Base-by-base conservation (phyloP, 2,888 invertebrate species). In the Parochlus steinenii region DNA sequence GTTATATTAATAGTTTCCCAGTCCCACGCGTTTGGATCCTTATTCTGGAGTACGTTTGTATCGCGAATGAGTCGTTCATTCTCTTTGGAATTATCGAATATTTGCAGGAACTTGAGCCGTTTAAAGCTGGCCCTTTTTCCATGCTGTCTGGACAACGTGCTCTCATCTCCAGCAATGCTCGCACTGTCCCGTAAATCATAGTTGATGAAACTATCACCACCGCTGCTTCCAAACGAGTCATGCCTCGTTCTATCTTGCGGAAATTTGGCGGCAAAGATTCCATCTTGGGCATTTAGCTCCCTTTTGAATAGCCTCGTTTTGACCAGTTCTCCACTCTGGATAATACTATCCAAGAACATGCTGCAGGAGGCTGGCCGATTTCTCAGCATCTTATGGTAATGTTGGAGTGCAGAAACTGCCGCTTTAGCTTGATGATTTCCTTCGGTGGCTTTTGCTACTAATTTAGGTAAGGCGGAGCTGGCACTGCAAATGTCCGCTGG, bases 11-110 rank as follows among this genome's bases (percentile, higher is more conserved):
- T 77, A n/a, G 86, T 67, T 47, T 82, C 79, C 92, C 92, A 93
- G 53, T 92, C 80, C 93, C 93, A 93, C 1, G 73, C 69, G 39
- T 71, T 71, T 4, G 79, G 79, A 48, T 87, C 87, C 46, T 82
- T 79, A 39, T 74, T 71, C 37, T 69, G 65, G 46, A 87, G 64
- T 4, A 93, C 89, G 43, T 79, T 72, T 3, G 86, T 80, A 44
- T 87, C 82, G 47, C 76, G 74, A 12, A 92, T 69, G 42, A 75
- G 58, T 45, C 69, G 72, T 49, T 78, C 74, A 45, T 65, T 62
- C 40, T 74, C 71, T 32, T 69, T 63, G 32, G 55, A 48, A 38
- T 49, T 56, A 39, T 70, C 71, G 41, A 69, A 65, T 42, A 69
- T 56, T 39, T 64, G 65, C 38, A 68, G 55, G 39, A 69, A 58